Conservation (phyloP, 2,888 invertebrate genomes). For the Mythimna loreyi region DNA sequence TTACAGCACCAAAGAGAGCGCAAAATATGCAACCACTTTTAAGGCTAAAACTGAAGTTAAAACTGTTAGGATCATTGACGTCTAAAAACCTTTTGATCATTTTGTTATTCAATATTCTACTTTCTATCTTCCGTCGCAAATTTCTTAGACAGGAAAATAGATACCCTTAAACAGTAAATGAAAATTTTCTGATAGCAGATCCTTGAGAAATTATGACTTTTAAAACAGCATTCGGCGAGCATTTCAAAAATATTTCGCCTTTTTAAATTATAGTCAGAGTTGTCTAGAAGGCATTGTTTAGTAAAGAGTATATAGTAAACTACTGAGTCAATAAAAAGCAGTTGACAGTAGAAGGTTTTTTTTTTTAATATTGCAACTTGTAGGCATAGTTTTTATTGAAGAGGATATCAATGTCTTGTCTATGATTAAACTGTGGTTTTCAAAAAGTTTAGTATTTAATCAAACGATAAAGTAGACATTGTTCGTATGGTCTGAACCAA, state of each 20-base stretch:
- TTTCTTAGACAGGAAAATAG: conserved; percentile 20
- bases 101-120: too few relatives aligned
- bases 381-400: not conserved
- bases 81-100: conserved; percentile 56
- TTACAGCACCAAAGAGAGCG: conserved; percentile 57
- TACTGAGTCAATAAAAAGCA: too few relatives aligned
- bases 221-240: conserved; percentile 39
- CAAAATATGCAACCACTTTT: conserved; percentile 57
- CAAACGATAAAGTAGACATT: too few relatives aligned
- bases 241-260: conserved; percentile 37
- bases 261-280: conserved; percentile 10
- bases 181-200: conserved; percentile 40
- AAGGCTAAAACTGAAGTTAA: conserved; percentile 46
- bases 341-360: not conserved
- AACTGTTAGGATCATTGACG: conserved; percentile 41
- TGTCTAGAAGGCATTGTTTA: not conserved
- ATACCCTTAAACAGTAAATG: conserved; percentile 36
- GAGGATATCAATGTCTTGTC: not conserved
- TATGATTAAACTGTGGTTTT: not conserved
- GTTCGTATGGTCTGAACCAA: too few relatives aligned
- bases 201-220: conserved; percentile 23
- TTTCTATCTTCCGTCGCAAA: conserved; percentile 22
- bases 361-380: too few relatives aligned
- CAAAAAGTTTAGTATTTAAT: too few relatives aligned
- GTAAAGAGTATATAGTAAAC: too few relatives aligned